Base-by-base conservation (phyloP, 1,140 invertebrate species). In the Heterodera schachtii region DNA sequence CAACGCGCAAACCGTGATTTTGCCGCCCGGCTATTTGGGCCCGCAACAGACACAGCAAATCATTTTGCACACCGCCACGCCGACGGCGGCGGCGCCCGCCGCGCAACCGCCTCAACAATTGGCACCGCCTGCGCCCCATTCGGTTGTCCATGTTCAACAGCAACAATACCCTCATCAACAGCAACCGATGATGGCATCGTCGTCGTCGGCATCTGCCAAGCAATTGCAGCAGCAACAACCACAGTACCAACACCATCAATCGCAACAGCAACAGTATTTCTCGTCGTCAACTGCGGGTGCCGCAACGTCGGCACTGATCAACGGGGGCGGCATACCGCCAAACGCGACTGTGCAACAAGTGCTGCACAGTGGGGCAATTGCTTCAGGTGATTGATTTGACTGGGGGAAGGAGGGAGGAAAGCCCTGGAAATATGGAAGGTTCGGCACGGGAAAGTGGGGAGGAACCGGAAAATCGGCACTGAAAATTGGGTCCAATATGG, bases 1-100 rank as follows among this genome's bases (percentile, higher is more conserved):
- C 64, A 78, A 78, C n/a, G 76, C 76, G 49, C 76, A 78, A n/a
- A 78, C 76, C 41, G 69, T 78, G 49, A 78, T 78, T 44, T 70
- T 78, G 66, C 76, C 76, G 6, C 76, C 76, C 5, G 76, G 76
- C 49, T 78, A 78, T 21, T 44, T 70, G 3, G 76, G 76, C 44
- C 76, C 76, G n/a, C 76, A 78, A 70, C 76, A 78, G 64, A 66
- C 46, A 5, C 76, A 78, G n/a, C 75, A 77, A 31, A 71, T 71
- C 6, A 71, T 71, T 71, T 4, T 78, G 0, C 76, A 78, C 60
- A 78, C 76, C 19, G 64, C 66, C 57, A 16, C 57, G 47, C 47
- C 47, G 4, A 49, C 47, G 9, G 47, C 47, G 9, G 47, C 57
- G 16, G 57, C 16, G 57, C 16, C 19, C 57, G 13, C 13, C 57